Base-by-base conservation (phyloP, 2,113 vertebrate genomes). In the Notothenia coriiceps region DNA sequence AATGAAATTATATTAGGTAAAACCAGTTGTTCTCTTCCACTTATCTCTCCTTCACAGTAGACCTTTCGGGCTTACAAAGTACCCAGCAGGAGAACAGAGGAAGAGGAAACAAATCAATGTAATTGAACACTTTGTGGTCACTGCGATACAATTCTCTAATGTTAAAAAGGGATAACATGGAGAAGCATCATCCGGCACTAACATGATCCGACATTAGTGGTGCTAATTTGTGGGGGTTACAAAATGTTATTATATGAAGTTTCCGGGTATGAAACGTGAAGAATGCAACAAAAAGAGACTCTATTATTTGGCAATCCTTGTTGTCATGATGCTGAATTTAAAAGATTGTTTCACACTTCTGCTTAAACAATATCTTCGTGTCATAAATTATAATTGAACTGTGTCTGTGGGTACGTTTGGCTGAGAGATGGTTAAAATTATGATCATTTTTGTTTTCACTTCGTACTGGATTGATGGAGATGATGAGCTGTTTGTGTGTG, bases 291-390 rank as follows among this genome's bases (percentile, higher is more conserved):
- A 29, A 29, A 29, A 29, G 29, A 18, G 7, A 74, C 52, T 20
- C 2, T 13, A 59, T 40, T 40, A 44, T 59, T 35, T 52, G 60
- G 60, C 18, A 4, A 63, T 62, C 72, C 29, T 15, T 20, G 90
- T 91, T 90, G 90, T 93, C 91, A 88, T 91, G 90, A 40, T 40
- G 35, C 6, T 6, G 35, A 40, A 40, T 40, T 40, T 8, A 40
- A 40, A 40, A 40, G 3, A 29, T 29, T 3, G 3, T 29, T 29
- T 29, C 29, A 29, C 29, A 40, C 35, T 8, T 40, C 7, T 6
- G 35, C 6, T 40, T 40, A 25, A 40, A 40, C 35, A 40, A 40
- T 7, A 40, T 40, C 35, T 40, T 40, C 7, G 1, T 40, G 35
- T 40, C 35, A 29, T 29, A 6, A 40, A 40, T 40, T 6, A 6